Evolutionary conservation across 2,797 vertebrate species (phyloP).

Genomic region (Echiichthys vipera): DNA sequence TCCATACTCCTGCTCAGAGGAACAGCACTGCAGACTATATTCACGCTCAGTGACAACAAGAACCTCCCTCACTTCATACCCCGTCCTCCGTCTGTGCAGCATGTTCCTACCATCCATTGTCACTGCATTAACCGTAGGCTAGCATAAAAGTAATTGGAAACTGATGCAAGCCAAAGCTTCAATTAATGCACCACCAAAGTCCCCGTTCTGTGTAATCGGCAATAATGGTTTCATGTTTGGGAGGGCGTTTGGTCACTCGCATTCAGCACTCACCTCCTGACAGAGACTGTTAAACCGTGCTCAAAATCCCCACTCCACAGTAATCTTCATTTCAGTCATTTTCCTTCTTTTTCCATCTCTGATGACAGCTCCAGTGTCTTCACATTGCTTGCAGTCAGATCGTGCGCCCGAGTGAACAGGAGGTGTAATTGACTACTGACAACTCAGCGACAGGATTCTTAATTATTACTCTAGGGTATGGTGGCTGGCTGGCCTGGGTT

Average conservation of each 20-base stretch:
- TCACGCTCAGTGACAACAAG: conserved; percentile 57
- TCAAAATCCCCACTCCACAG: conserved; percentile 79
- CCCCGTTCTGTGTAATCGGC: conserved; percentile 85
- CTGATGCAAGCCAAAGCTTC: conserved; percentile 84
- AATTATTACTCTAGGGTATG: conserved; percentile 86
- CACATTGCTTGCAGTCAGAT: conserved; percentile 80
- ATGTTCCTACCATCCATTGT: conserved; percentile 79
- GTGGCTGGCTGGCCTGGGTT: conserved; percentile 77
- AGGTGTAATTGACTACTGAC: conserved; percentile 88
- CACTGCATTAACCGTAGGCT: conserved; percentile 86
- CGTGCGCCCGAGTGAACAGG: conserved; percentile 76
- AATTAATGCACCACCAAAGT: conserved; percentile 87
- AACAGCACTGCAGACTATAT: conserved; percentile 53
- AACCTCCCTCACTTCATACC: conserved; percentile 66
- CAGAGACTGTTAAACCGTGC: conserved; percentile 79
- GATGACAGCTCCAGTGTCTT: conserved; percentile 78
- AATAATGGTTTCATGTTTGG: conserved; percentile 87
- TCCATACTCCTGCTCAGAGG: conserved; percentile 33
- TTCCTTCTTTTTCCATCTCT: conserved; percentile 80
- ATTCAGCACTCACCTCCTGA: conserved; percentile 85
- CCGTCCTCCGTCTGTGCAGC: conserved; percentile 68
- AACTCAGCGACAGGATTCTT: conserved; percentile 84
- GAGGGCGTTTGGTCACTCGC: conserved; percentile 81
- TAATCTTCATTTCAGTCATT: conserved; percentile 85
- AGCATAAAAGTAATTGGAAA: conserved; percentile 90